phyloP scores from a whole-genome alignment of 2,888 invertebrate species.

The Sympetrum striolatum region DNA sequence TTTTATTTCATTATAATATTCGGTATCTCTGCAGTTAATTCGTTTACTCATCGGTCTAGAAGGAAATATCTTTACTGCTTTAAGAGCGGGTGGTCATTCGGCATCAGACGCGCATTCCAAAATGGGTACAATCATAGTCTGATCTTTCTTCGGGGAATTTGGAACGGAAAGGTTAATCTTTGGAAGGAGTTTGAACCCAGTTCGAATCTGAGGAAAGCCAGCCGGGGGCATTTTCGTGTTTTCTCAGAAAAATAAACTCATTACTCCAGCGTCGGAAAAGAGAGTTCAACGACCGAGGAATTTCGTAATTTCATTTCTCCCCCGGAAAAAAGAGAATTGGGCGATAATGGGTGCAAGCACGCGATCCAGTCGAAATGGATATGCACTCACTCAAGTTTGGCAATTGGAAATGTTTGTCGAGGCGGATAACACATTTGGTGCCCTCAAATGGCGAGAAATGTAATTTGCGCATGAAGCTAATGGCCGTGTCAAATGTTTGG shows the following conservation, averaged over 20 bases:
- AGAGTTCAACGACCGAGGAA: not conserved
- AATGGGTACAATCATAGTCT: no score
- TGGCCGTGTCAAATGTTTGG: no score
- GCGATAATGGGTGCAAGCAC: not conserved
- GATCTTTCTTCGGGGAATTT: not conserved
- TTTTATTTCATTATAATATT: no score
- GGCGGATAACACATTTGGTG: not conserved
- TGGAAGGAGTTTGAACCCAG: not conserved
- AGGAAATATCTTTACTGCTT: no score
- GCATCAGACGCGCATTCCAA: no score
- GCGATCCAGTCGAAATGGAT: not conserved
- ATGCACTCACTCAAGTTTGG: not conserved
- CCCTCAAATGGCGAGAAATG: no score
- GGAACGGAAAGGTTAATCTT: not conserved
- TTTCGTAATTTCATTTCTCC: not conserved
- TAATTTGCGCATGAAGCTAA: no score
- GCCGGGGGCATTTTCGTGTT: not conserved
- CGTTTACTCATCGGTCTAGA: no score
- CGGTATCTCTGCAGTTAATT: no score
- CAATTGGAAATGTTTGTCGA: not conserved
- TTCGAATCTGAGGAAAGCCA: not conserved
- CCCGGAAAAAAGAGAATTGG: not conserved
- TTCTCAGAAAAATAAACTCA: no score
- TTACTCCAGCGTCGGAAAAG: not conserved
- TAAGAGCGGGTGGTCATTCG: no score